A percentile compares a stretch with the other conserved stretches of the same genome.
phyloP scores from a whole-genome alignment of 2,113 vertebrate species.

The Dunckerocampus dactyliophorus region DNA sequence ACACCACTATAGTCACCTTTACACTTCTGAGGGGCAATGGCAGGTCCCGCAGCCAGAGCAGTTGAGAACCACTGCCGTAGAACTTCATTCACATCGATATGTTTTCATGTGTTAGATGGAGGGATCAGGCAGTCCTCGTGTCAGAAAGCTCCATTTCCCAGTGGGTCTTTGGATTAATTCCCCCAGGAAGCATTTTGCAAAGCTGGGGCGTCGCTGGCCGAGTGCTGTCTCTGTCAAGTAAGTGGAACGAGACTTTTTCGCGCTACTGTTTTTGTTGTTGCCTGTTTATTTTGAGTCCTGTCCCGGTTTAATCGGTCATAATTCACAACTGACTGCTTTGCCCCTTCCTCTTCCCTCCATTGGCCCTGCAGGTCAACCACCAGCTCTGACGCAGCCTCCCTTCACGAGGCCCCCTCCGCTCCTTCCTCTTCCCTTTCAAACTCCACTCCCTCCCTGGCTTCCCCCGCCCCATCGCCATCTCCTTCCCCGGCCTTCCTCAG shows the following conservation, averaged over 20 bases:
- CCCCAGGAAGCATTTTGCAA: conserved; percentile 88
- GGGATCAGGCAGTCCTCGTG: conserved; percentile 86
- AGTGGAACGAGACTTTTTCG: conserved; percentile 41
- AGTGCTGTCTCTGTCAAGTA: conserved; percentile 88
- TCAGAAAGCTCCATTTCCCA: conserved; percentile 87
- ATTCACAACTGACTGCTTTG: conserved; percentile 57
- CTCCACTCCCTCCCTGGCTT: conserved; percentile 72
- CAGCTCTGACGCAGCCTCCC: conserved; percentile 74
- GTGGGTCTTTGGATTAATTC: conserved; percentile 93
- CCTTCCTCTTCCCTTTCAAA: conserved; percentile 70
- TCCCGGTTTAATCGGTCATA: conserved; percentile 52
- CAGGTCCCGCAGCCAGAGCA: too few relatives aligned
- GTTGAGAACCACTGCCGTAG: too few relatives aligned
- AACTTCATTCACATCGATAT: too few relatives aligned
- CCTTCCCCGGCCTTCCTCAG: conserved; percentile 73
- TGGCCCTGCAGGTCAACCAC: conserved; percentile 69
- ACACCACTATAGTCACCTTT: too few relatives aligned
- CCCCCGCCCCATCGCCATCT: conserved; percentile 67
- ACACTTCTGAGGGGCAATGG: too few relatives aligned
- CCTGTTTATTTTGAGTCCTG: conserved; percentile 52
- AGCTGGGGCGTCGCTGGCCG: conserved; percentile 86
- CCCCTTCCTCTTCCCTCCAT: conserved; percentile 50
- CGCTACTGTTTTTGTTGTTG: conserved; percentile 24
- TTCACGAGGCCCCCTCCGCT: conserved; percentile 69
- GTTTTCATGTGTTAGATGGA: conserved; percentile 70